Conservation (phyloP, 2,113 vertebrate species). For the Rousettus leschenaultii region DNA sequence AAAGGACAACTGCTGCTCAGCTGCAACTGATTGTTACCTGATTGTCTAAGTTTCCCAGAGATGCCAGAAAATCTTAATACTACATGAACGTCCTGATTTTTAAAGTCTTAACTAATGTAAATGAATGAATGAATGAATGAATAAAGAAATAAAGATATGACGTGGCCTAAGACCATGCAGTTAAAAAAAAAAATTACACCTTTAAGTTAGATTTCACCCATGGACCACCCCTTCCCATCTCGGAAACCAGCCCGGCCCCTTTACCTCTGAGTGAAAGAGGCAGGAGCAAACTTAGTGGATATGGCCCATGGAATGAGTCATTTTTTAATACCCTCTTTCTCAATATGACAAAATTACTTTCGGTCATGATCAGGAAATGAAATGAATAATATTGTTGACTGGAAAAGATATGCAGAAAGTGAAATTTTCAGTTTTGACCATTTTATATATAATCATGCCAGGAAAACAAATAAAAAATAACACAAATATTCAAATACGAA, state of each 20-base stretch:
- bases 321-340: background rate
- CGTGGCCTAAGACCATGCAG: background rate
- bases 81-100: background rate
- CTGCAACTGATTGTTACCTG: background rate
- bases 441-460: background rate
- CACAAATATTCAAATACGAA: background rate
- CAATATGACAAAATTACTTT: background rate
- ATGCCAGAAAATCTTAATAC: background rate
- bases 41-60: background rate
- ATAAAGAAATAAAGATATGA: background rate
- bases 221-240: background rate
- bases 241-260: background rate
- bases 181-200: background rate
- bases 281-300: background rate
- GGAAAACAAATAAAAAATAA: background rate
- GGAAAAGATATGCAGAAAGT: background rate
- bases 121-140: background rate
- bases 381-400: constrained; percentile 17
- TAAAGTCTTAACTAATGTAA: background rate
- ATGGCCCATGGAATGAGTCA: background rate
- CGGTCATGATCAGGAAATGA: background rate
- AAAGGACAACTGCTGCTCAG: background rate
- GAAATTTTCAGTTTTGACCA: background rate
- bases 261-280: background rate
- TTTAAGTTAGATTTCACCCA: background rate